Evolutionary conservation across 2,888 invertebrate species (phyloP).

Genomic region (Troides aeacus): DNA sequence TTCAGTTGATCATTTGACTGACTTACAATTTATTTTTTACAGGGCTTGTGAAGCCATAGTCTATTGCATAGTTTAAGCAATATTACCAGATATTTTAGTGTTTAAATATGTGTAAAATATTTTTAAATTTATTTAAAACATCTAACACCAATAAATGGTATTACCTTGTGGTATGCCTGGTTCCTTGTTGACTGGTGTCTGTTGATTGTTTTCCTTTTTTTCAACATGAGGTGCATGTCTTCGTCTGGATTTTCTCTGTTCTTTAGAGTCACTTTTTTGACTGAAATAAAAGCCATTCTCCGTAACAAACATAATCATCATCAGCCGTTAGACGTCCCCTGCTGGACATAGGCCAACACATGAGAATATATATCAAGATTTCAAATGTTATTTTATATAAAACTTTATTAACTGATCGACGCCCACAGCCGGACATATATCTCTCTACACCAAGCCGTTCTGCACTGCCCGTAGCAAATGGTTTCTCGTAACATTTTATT

Average conservation of each 20-base stretch:
- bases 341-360: no score
- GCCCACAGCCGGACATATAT: no score
- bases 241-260: slow-evolving; percentile 49
- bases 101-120: not conserved
- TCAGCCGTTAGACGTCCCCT: no score
- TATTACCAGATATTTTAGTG: not conserved
- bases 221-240: slow-evolving; percentile 12
- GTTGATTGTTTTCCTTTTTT: slow-evolving; percentile 24
- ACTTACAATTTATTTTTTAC: no score
- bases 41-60: no score
- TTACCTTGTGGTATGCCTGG: slow-evolving; percentile 34
- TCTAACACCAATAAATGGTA: not conserved
- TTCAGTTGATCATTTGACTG: no score
- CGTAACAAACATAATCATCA: not conserved
- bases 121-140: not conserved
- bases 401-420: no score
- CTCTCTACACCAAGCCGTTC: no score
- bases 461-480: no score
- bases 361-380: no score
- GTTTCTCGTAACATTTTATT: no score
- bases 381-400: no score
- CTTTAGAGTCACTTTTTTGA: slow-evolving; percentile 54
- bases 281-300: not conserved
- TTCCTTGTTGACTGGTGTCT: slow-evolving; percentile 20
- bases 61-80: not conserved